Evolutionary conservation across 2,888 invertebrate species (phyloP).

Genomic region (Craniophora ligustri): DNA sequence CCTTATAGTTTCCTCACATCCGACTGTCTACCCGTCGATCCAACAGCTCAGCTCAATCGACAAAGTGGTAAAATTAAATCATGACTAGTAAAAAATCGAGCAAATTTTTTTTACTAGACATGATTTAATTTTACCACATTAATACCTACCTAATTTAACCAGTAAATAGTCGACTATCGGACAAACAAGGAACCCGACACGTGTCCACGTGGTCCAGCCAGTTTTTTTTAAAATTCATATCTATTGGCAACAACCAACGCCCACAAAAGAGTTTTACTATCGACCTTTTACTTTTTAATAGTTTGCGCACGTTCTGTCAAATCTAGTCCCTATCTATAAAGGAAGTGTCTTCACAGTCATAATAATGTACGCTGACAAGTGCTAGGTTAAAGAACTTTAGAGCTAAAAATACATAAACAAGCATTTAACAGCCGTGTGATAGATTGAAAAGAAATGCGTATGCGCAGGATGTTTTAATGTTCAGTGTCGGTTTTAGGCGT

Average conservation of each 20-base stretch:
- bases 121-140: too few species aligned
- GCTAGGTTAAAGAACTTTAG: constrained; percentile 42
- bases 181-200: too few species aligned
- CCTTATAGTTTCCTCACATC: too few species aligned
- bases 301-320: constrained; percentile 35
- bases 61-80: too few species aligned
- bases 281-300: constrained; percentile 10
- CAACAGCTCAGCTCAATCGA: too few species aligned
- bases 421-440: constrained; percentile 5
- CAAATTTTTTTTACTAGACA: too few species aligned
- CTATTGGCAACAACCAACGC: constrained; percentile 15
- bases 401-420: constrained; percentile 17
- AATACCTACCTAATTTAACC: too few species aligned
- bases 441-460: constrained; percentile 13
- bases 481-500: neutral
- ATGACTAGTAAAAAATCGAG: too few species aligned
- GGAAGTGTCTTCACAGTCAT: constrained; percentile 49
- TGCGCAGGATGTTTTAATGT: constrained; percentile 27
- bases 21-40: too few species aligned
- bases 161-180: too few species aligned
- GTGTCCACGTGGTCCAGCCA: too few species aligned
- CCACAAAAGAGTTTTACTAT: neutral
- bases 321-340: constrained; percentile 48
- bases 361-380: constrained; percentile 39
- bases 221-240: too few species aligned